Conservation (phyloP, 2,797 vertebrate genomes). For the Choloepus didactylus region DNA sequence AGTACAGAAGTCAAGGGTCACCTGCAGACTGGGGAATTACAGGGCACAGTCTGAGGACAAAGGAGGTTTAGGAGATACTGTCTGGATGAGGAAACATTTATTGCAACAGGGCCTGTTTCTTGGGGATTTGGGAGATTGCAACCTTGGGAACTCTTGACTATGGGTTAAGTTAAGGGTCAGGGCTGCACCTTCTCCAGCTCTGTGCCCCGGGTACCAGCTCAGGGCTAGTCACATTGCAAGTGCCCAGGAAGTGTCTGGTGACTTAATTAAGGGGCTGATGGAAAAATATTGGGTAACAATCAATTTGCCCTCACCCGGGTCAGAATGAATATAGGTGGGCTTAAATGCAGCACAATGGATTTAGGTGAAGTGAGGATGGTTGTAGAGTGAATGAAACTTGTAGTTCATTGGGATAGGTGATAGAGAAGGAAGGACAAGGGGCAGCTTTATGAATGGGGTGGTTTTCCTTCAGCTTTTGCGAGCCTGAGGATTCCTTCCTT, state of each 20-base stretch:
- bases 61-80: not conserved
- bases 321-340: not conserved
- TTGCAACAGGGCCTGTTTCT: not conserved
- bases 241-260: not conserved
- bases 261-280: not conserved
- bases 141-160: not conserved
- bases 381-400: conserved; percentile 10
- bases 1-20: not conserved
- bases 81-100: not conserved
- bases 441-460: conserved; percentile 13
- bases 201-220: not conserved
- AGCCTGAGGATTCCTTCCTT: conserved; percentile 40
- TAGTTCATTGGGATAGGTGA: not conserved
- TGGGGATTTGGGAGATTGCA: not conserved
- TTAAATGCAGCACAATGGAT: not conserved
- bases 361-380: not conserved
- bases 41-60: not conserved
- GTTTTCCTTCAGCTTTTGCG: conserved; percentile 36
- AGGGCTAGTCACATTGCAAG: not conserved
- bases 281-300: not conserved
- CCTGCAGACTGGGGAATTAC: not conserved
- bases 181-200: not conserved
- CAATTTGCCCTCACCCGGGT: not conserved
- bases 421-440: conserved; percentile 42
- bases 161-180: not conserved